Conservation (phyloP, 2,113 vertebrate genomes). For the Eclectus roratus region DNA sequence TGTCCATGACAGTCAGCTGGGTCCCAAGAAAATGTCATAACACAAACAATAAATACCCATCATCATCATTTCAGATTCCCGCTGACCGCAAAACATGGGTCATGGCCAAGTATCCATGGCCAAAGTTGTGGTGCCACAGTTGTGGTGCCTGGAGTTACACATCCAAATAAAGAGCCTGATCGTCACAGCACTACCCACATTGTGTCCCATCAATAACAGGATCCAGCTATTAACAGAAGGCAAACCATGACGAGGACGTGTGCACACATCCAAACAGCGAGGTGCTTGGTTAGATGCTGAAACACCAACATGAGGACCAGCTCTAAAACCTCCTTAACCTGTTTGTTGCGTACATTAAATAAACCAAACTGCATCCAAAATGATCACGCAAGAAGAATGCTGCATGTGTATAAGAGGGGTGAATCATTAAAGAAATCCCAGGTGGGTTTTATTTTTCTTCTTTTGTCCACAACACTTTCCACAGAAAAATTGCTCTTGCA, state of each 20-base stretch:
- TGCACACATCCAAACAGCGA: neutral
- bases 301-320: neutral
- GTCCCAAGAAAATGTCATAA: neutral
- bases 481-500: neutral
- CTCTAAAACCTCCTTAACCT: neutral
- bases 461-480: neutral
- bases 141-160: neutral
- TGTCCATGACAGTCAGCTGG: neutral
- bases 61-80: neutral
- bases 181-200: neutral
- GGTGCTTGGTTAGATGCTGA: neutral
- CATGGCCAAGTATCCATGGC: neutral
- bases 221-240: neutral
- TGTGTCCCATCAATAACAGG: neutral
- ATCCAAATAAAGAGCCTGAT: neutral
- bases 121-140: neutral
- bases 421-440: neutral
- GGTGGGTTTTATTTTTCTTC: neutral
- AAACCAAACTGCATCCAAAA: neutral
- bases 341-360: neutral
- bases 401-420: neutral
- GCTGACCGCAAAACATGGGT: neutral
- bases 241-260: neutral
- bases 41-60: neutral
- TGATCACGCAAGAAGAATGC: neutral